Percentiles rank a stretch among this genome's conserved stretches.
Evolutionary conservation across 1,140 invertebrate species (phyloP).

Genomic region (Zeugodacus cucurbitae): DNA sequence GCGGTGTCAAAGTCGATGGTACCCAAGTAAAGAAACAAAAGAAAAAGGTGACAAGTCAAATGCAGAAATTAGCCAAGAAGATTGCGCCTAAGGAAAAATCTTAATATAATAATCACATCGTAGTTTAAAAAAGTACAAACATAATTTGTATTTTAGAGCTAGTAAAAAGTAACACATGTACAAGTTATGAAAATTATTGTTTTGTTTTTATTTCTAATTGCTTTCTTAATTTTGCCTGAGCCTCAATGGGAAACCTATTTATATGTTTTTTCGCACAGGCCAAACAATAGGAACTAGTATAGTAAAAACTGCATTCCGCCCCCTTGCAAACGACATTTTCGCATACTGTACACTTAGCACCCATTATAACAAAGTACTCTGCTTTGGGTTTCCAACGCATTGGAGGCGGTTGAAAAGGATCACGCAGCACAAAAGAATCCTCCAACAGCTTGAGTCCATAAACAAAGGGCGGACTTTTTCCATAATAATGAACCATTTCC

Average conservation of each 20-base stretch:
- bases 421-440: slow-evolving; percentile 82
- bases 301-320: slow-evolving; percentile 83
- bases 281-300: slow-evolving; percentile 77
- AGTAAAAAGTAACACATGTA: too few species aligned
- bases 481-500: slow-evolving; percentile 80
- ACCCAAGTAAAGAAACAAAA: slow-evolving; percentile 46
- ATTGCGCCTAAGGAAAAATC: slow-evolving; percentile 55
- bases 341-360: slow-evolving; percentile 79
- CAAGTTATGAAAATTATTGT: background rate
- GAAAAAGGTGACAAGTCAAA: slow-evolving; percentile 54
- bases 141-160: background rate
- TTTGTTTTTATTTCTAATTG: slow-evolving; percentile 47
- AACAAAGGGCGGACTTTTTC: slow-evolving; percentile 76
- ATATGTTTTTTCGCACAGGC: slow-evolving; percentile 73
- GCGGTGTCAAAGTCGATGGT: slow-evolving; percentile 56
- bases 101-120: background rate
- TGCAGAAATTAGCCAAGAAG: slow-evolving; percentile 58
- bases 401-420: slow-evolving; percentile 79
- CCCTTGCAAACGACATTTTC: slow-evolving; percentile 76
- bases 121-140: background rate
- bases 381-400: slow-evolving; percentile 67
- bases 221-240: slow-evolving; percentile 69
- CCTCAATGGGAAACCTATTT: slow-evolving; percentile 74
- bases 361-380: slow-evolving; percentile 77
- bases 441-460: slow-evolving; percentile 73